phyloP scores from a whole-genome alignment of 2,113 vertebrate species.

The Callaeas wilsoni region DNA sequence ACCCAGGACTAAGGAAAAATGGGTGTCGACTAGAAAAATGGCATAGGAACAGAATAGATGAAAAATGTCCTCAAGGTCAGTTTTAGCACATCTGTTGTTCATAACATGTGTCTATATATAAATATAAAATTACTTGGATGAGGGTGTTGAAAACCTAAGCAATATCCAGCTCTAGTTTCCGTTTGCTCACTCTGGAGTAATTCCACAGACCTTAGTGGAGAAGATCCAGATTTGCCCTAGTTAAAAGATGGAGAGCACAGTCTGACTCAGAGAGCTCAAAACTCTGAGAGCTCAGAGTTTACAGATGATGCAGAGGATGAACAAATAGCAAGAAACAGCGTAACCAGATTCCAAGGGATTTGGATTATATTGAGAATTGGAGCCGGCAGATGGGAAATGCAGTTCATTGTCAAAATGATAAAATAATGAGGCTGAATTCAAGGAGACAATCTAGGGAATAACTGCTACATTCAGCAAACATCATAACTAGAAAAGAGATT shows the following conservation, averaged over 20 bases:
- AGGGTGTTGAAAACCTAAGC: constrained; percentile 36
- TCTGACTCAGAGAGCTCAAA: neutral
- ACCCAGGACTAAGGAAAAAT: neutral
- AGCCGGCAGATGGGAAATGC: constrained; percentile 27
- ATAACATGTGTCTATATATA: constrained; percentile 29
- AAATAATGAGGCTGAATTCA: constrained; percentile 43
- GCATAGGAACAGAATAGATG: neutral
- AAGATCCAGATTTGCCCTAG: neutral
- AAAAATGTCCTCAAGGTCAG: constrained; percentile 3
- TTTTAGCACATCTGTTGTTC: constrained; percentile 60
- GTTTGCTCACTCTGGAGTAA: constrained; percentile 35
- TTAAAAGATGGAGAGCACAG: neutral
- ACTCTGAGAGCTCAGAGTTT: neutral
- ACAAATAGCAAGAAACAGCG: neutral
- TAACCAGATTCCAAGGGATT: constrained; percentile 13
- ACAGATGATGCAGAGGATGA: constrained; percentile 10
- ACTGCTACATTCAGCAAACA: neutral
- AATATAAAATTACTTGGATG: constrained; percentile 31
- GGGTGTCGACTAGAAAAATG: neutral
- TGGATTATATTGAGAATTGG: neutral
- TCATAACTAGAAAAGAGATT: neutral
- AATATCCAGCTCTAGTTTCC: constrained; percentile 33
- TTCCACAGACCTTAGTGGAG: neutral
- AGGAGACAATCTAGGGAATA: constrained; percentile 21
- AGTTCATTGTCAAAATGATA: constrained; percentile 33